phyloP scores from a whole-genome alignment of 2,888 invertebrate genomes.

The Pherbina coryleti region DNA sequence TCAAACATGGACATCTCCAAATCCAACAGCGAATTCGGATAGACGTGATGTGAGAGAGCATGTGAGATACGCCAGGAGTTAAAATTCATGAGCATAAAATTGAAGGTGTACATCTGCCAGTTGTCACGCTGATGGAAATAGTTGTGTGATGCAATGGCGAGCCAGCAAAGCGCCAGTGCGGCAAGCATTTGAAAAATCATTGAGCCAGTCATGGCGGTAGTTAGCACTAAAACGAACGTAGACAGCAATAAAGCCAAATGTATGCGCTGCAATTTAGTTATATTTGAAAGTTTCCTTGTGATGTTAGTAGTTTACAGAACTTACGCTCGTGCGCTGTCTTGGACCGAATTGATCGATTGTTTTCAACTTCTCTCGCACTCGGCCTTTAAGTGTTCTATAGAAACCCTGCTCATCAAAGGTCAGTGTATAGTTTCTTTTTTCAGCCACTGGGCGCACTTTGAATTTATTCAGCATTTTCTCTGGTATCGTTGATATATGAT shows the following conservation, averaged over 20 bases:
- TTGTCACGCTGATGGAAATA: constrained; percentile 81
- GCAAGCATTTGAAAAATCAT: constrained; percentile 65
- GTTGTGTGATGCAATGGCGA: constrained; percentile 78
- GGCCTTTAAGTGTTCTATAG: constrained; percentile 77
- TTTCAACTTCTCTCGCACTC: constrained; percentile 72
- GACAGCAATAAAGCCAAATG: constrained; percentile 61
- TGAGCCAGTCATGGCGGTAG: constrained; percentile 59
- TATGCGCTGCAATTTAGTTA: constrained; percentile 54
- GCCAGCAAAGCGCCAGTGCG: constrained; percentile 73
- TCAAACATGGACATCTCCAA: constrained; percentile 78
- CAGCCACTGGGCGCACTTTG: constrained; percentile 74
- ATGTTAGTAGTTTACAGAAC: too few species aligned
- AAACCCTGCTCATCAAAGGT: constrained; percentile 82
- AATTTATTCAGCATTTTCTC: constrained; percentile 75
- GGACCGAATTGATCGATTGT: constrained; percentile 69
- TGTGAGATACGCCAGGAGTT: constrained; percentile 82
- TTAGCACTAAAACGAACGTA: constrained; percentile 58
- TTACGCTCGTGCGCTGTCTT: constrained; percentile 41
- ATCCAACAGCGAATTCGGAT: constrained; percentile 82
- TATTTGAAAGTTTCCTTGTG: too few species aligned
- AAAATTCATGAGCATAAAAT: constrained; percentile 74
- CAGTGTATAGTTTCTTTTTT: constrained; percentile 77
- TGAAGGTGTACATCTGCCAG: constrained; percentile 83
- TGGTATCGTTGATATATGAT: constrained; percentile 76
- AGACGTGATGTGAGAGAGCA: constrained; percentile 82